Base-by-base conservation (phyloP, 2,888 invertebrate species). In the Drosophila atripex region DNA sequence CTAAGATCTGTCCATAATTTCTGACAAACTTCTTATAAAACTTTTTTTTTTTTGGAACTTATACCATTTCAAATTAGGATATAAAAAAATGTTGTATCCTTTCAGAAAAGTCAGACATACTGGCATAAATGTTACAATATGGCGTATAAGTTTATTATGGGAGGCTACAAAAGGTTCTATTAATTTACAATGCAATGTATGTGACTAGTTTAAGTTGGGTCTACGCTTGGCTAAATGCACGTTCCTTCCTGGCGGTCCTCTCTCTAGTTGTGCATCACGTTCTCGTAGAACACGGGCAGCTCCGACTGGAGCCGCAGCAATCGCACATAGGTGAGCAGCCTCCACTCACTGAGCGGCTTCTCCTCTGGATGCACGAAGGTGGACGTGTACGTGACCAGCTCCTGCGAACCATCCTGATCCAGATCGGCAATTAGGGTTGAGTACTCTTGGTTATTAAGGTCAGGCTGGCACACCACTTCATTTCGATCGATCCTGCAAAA, bases 331-430 rank as follows among this genome's bases (percentile, higher is more conserved):
- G 95, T 95, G 46, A 94, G 93, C 49, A 96, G 91, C 57, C 93
- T 93, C 94, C 95, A 95, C 59, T 90, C 90, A 49, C 78, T 65
- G 0, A 51, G 80, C 2, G 88, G 89, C 45, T 90, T 89, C 28
- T 88, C 90, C 4, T 86, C 80, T 18, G 89, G 83, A 18, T 78
- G 79, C 23, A 88, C 86, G 90, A 94, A 95, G 8, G 94, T 94
- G 71, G 95, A 95, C 77, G 94, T 94, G 88, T 95, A 96, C 45
- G 95, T 96, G 53, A 97, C 95, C 52, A 97, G 90, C 90, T 97
- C 96, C 88, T 95, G 95, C 0, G 95, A 94, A 23, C 94, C 94
- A 90, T 96, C 96, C 69, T 94, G 93, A 89, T 96, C 95, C 38
- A 96, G 91, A 90, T 96, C 96, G 1, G 94, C 94, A 52, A 97